Evolutionary conservation across 2,797 vertebrate genomes (phyloP).

Genomic region (Cryptoprocta ferox): DNA sequence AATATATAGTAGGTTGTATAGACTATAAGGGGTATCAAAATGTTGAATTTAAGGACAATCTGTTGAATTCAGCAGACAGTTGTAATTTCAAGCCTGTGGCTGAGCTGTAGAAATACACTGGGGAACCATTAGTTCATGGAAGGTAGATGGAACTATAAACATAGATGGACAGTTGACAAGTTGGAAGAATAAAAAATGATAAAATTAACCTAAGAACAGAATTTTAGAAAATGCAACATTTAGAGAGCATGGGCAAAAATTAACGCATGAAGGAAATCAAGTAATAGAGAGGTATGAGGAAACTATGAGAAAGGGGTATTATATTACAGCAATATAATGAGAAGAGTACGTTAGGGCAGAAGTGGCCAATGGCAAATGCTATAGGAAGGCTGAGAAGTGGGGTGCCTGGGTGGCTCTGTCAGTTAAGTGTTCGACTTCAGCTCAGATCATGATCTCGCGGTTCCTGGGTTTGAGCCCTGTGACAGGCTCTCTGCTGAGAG

Average conservation of each 20-base stretch:
- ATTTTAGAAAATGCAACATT: constrained; percentile 24
- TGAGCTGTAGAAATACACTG: background rate
- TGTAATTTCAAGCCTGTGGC: background rate
- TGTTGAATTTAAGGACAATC: background rate
- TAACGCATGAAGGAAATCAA: background rate
- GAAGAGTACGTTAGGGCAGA: background rate
- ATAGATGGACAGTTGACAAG: background rate
- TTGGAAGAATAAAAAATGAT: constrained; percentile 1
- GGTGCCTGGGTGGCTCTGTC: too few relatives aligned
- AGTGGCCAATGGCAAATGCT: background rate
- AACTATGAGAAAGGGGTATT: background rate
- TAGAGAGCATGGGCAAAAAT: constrained; percentile 14
- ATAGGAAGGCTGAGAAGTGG: background rate
- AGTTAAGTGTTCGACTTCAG: too few relatives aligned
- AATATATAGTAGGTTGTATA: background rate
- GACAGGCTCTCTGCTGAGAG: too few relatives aligned
- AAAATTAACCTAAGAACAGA: background rate
- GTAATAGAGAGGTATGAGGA: background rate
- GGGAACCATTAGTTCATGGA: background rate
- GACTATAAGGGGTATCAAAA: constrained; percentile 6
- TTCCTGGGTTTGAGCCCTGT: too few relatives aligned
- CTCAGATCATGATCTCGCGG: too few relatives aligned
- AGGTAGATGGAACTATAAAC: background rate
- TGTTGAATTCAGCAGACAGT: background rate
- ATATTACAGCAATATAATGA: background rate